Evolutionary conservation across 2,888 invertebrate genomes (phyloP), one percentile per base, ranked within the genome.

Genomic region (Agrotis ipsilon): DNA sequence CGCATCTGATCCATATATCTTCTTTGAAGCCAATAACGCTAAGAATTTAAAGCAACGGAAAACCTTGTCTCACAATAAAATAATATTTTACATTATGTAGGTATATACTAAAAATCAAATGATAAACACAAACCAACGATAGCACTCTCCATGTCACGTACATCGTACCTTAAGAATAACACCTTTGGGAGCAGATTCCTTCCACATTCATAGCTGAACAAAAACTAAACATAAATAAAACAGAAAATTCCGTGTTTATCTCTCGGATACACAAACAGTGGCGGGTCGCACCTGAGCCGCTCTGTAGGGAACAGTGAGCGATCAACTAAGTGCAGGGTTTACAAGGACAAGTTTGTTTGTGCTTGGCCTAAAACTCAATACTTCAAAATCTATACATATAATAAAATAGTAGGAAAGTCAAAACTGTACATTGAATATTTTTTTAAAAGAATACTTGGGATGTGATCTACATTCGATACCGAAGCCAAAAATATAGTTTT

Each of bases 321-420:
- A n/a, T 63, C n/a, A n/a, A n/a, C n/a, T n/a, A 57, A 71, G 16
- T 32, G 14, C 57, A 65, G 71, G 18, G 61, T 61, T 72, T 32
- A 57, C 49, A 24, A 14, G 45, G 7, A n/a, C 49, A 48, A 45
- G 49, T 49, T 77, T 70, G 46, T 62, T 77, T n/a, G 51, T 21
- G 9, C 39, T 48, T 58, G 52, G 48, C 48, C 13, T 24, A 19
- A 39, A 39, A 39, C 39, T 39, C 39, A 9, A 9, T 39, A 9
- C 11, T 39, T 9, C 11, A n/a, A n/a, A n/a, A n/a, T n/a, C n/a
- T n/a, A n/a, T n/a, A n/a, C n/a, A n/a, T n/a, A n/a, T n/a, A n/a
- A n/a, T n/a, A n/a, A n/a, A n/a, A n/a, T n/a, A n/a, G n/a, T n/a
- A n/a, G n/a, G n/a, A n/a, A n/a, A n/a, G n/a, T n/a, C n/a, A n/a